These are phyloP conservation scores for Myoxocephalus aenaeus DNA, from an alignment of 2,797 vertebrate genomes.

Conservation along the genomic window DNA sequence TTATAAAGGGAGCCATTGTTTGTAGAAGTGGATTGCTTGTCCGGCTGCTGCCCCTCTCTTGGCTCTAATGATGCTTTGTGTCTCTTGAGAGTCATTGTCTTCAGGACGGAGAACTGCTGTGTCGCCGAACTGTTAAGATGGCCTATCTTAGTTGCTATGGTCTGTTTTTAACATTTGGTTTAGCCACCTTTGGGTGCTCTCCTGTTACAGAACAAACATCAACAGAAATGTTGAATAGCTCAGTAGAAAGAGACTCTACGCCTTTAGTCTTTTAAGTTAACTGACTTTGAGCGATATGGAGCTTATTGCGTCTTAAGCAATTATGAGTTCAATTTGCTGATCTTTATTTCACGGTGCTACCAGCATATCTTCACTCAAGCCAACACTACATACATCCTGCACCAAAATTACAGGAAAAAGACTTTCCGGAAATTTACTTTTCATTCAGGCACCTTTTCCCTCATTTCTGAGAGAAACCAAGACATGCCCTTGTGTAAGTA, in stretches of 20 bases:
- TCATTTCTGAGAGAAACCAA: conserved; percentile 52
- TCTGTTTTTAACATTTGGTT: conserved; percentile 59
- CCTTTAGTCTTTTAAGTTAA: conserved; percentile 38
- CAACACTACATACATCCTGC: conserved; percentile 75
- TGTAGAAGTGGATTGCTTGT: conserved; percentile 58
- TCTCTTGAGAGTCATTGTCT: conserved; percentile 58
- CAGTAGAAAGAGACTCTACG: conserved; percentile 41
- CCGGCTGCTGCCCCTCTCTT: conserved; percentile 51
- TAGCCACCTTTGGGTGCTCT: conserved; percentile 50
- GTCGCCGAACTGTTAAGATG: conserved; percentile 36
- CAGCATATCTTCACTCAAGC: conserved; percentile 68
- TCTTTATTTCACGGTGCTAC: conserved; percentile 53
- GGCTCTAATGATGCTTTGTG: conserved; percentile 41
- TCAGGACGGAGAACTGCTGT: conserved; percentile 42
- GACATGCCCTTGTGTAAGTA: conserved; percentile 33
- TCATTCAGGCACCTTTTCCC: conserved; percentile 62
- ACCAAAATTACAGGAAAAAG: conserved; percentile 64
- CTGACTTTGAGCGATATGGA: conserved; percentile 53
- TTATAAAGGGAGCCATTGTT: conserved; percentile 81
- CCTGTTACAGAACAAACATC: conserved; percentile 60
- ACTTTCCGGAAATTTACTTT: conserved; percentile 78
- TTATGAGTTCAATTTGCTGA: conserved; percentile 65
- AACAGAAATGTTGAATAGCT: conserved; percentile 43
- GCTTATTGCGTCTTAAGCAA: conserved; percentile 57
- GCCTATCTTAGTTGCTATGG: conserved; percentile 24